phyloP scores from a whole-genome alignment of 2,113 vertebrate genomes.

The Scatophagus argus region DNA sequence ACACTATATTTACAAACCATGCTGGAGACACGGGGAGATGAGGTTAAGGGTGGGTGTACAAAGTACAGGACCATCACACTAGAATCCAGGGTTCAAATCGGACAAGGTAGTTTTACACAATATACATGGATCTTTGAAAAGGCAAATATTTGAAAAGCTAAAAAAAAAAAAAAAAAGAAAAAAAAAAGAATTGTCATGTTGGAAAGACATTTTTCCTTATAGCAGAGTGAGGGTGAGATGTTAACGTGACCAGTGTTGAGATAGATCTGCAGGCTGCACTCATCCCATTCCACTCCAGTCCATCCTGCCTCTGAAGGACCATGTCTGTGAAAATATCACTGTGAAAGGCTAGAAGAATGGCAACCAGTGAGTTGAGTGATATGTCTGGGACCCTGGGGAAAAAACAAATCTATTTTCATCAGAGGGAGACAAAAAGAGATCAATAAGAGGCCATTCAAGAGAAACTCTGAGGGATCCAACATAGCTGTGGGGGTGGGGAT shows the following conservation, averaged over 20 bases:
- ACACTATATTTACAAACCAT: too few species aligned
- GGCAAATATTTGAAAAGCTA: too few species aligned
- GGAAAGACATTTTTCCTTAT: too few species aligned
- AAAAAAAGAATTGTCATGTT: too few species aligned
- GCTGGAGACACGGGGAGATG: too few species aligned
- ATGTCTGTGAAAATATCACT: constrained; percentile 74
- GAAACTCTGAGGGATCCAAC: constrained; percentile 37
- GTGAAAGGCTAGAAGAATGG: constrained; percentile 67
- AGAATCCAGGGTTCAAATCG: too few species aligned
- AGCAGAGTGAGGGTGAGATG: neutral
- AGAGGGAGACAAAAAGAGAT: constrained; percentile 79
- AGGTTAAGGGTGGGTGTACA: too few species aligned
- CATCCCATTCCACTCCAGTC: constrained; percentile 10
- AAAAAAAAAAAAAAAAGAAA: too few species aligned
- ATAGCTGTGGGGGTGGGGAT: constrained; percentile 17
- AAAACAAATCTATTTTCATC: constrained; percentile 87
- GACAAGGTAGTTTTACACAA: too few species aligned
- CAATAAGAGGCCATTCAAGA: constrained; percentile 77
- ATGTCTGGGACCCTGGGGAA: constrained; percentile 68
- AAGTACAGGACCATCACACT: too few species aligned
- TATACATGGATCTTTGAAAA: too few species aligned
- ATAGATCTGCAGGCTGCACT: constrained; percentile 16
- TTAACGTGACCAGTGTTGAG: constrained; percentile 59
- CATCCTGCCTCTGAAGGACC: constrained; percentile 14
- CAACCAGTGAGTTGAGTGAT: constrained; percentile 85